Evolutionary conservation across 2,797 vertebrate genomes (phyloP), one percentile per base, ranked within the genome.

Genomic region (Esox masquinongy): DNA sequence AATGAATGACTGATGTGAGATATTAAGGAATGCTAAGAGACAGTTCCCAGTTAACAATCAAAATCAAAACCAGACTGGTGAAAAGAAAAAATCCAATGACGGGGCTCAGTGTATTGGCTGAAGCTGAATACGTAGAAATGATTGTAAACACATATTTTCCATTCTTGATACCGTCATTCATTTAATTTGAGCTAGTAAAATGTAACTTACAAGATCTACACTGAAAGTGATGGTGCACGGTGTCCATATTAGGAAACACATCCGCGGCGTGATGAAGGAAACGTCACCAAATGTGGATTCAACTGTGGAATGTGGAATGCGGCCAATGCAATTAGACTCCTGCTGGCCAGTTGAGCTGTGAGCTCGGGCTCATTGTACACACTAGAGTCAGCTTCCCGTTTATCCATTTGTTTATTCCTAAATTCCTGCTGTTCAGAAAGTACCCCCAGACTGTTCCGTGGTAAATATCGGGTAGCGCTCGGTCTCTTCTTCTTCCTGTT

Each of bases 301-400:
- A 81, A 84, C 80, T 73, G 73, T 64, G 77, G 76, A 24, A 86
- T 78, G 72, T 90, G 89, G 84, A 88, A 53, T 70, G 3, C 66
- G 82, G 87, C 89, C 91, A 92, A 87, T 80, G 86, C 88, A 88
- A 91, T 91, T 90, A 90, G 72, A 87, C 83, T 72, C 85, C 79
- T 80, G 74, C 84, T 70, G 86, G 77, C 82, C 79, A 75, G 22
- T 1, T 24, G 34, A 80, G 78, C 75, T 67, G 68, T 1, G 19
- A 74, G 72, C 79, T 70, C 80, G 80, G 85, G 87, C 80, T 86
- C 83, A 88, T 74, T 85, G 84, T 80, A 78, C 79, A 80, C 83
- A 82, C 68, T 47, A 72, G 26, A 84, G 75, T 16, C 26, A 17
- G 50, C 84, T 82, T 47, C 43, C 43, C 9, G 80, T 74, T 77